Evolutionary conservation across 2,888 invertebrate species (phyloP).

Genomic region (Ophion obscuratus): DNA sequence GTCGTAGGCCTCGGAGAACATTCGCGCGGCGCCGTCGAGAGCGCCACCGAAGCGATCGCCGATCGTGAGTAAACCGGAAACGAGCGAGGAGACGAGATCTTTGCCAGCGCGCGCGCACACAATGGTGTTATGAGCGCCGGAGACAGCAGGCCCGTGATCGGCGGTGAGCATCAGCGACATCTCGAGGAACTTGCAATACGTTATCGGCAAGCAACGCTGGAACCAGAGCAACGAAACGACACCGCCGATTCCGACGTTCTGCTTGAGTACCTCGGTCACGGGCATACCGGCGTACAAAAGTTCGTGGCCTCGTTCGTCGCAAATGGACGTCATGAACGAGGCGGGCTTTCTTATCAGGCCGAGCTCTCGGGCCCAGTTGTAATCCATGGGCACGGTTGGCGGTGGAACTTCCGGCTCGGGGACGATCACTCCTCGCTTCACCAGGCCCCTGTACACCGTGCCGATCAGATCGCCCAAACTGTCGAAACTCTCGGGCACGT

Average conservation of each 20-base stretch:
- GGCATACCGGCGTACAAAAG: constrained; percentile 98
- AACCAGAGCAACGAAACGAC: constrained; percentile 99
- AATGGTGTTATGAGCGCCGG: constrained; percentile 99
- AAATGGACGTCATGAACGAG: constrained; percentile 99
- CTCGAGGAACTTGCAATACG: constrained; percentile 98
- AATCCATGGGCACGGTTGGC: constrained; percentile 99
- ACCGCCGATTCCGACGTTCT: constrained; percentile 98
- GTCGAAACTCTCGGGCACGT: constrained; percentile 97
- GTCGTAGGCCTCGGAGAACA: constrained; percentile 98
- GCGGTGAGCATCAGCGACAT: constrained; percentile 99
- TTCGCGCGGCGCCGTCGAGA: constrained; percentile 97
- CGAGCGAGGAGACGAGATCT: constrained; percentile 97
- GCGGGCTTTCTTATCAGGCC: constrained; percentile 99
- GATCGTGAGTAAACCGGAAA: constrained; percentile 98
- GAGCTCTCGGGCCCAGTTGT: constrained; percentile 98
- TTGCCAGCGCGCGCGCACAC: constrained; percentile 99
- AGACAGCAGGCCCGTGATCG: constrained; percentile 99
- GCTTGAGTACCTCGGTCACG: constrained; percentile 94
- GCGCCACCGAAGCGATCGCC: constrained; percentile 99
- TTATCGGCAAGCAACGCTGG: constrained; percentile 97
- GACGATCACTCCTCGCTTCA: constrained; percentile 92
- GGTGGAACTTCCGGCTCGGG: constrained; percentile 97
- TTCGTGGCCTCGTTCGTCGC: constrained; percentile 99
- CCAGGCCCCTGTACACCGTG: constrained; percentile 90
- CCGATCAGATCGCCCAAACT: constrained; percentile 92